Conservation (phyloP, 2,888 invertebrate species). For the Macrosiphum euphorbiae region DNA sequence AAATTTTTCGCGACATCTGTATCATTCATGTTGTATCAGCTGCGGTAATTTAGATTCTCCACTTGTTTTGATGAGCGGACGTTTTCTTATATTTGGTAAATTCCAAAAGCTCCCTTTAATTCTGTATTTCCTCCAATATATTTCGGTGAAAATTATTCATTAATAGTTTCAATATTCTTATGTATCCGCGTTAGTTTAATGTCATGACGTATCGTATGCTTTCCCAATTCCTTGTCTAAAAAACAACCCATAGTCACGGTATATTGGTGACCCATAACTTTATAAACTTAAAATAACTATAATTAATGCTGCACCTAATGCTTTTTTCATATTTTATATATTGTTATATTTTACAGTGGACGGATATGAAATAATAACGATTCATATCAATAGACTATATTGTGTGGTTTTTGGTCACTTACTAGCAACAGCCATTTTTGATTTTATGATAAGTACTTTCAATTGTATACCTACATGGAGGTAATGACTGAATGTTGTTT, state of each 20-base stretch:
- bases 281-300: neutral
- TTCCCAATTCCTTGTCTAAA: neutral
- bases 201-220: neutral
- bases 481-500: neutral
- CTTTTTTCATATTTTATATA: too few relatives aligned
- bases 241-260: neutral
- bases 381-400: neutral
- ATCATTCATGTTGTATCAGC: neutral
- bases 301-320: neutral
- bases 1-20: neutral
- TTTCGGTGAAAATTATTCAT: neutral
- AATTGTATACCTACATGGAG: too few relatives aligned
- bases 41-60: neutral
- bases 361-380: neutral
- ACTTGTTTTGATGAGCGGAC: neutral
- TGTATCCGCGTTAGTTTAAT: neutral
- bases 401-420: neutral
- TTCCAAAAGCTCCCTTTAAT: neutral
- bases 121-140: neutral
- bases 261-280: neutral
- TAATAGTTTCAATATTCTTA: neutral
- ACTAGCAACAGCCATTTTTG: neutral
- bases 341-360: neutral
- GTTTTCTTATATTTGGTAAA: neutral
- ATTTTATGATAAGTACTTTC: neutral